Evolutionary conservation across 64 coral and sea anemone species (phyloP).

Genomic region (Platygyra sinensis): DNA sequence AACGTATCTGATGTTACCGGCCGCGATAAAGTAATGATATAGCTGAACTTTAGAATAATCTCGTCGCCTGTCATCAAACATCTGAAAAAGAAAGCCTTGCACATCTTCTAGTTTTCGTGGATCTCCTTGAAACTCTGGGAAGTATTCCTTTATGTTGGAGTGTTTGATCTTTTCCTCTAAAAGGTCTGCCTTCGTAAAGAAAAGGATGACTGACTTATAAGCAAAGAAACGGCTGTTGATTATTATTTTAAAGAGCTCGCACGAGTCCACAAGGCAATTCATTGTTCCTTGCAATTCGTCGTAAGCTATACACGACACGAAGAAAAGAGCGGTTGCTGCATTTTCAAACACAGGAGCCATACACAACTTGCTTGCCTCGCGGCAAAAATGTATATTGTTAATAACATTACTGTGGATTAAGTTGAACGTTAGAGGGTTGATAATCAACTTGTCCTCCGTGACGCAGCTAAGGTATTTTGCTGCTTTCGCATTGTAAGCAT

Average conservation of each 20-base stretch:
- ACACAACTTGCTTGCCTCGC: too few relatives aligned
- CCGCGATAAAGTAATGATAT: slow-evolving; percentile 96
- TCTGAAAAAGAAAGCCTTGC: slow-evolving; percentile 99
- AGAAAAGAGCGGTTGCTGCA: slow-evolving; percentile 61
- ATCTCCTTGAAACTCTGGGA: slow-evolving; percentile 95
- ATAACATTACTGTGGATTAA: too few relatives aligned
- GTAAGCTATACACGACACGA: slow-evolving; percentile 93
- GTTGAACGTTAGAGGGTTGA: slow-evolving; percentile 50
- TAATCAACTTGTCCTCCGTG: slow-evolving; percentile 90
- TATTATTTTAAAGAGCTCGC: slow-evolving; percentile 99
- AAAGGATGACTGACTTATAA: slow-evolving; percentile 96
- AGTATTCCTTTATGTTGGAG: slow-evolving; percentile 92
- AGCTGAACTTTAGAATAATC: slow-evolving; percentile 96
- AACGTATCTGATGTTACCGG: slow-evolving; percentile 97
- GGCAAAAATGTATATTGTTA: too few relatives aligned
- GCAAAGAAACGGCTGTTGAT: slow-evolving; percentile 98
- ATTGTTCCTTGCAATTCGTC: slow-evolving; percentile 95
- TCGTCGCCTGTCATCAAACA: slow-evolving; percentile 95
- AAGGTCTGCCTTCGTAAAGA: slow-evolving; percentile 96
- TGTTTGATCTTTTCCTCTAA: too few relatives aligned
- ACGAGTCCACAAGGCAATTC: slow-evolving; percentile 97
- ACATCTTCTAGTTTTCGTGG: slow-evolving; percentile 96
- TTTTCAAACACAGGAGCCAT: too few relatives aligned
- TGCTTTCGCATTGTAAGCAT: slow-evolving; percentile 88
- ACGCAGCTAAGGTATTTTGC: slow-evolving; percentile 79